A percentile compares a stretch with the other conserved stretches of the same genome.
These are phyloP conservation scores for Conus ventricosus DNA, from an alignment of 1,140 invertebrate genomes.

Conservation along the genomic window DNA sequence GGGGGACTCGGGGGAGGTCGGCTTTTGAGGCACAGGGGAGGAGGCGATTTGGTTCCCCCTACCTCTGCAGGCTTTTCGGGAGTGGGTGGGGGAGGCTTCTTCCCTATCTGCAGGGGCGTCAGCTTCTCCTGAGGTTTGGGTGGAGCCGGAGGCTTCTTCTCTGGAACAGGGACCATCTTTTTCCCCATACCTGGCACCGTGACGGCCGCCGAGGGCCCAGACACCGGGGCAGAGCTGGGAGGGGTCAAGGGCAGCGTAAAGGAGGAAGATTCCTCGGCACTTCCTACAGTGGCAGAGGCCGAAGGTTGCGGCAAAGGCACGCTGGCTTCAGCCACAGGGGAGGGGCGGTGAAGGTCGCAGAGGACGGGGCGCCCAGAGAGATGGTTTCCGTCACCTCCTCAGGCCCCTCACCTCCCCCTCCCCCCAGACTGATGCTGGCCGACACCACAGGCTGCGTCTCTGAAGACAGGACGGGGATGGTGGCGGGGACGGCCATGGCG, in stretches of 20 bases:
- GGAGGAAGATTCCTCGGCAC: background rate
- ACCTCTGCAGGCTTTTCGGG: background rate
- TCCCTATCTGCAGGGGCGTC: constrained; percentile 20
- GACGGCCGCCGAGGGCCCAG: background rate
- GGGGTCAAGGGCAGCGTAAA: constrained; percentile 21
- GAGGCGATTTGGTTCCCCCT: background rate
- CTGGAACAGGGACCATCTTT: background rate
- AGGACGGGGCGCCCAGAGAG: background rate
- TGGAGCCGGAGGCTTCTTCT: background rate
- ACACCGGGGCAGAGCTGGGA: background rate
- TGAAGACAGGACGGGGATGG: background rate
- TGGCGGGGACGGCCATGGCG: background rate
- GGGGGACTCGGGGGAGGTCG: constrained; percentile 21
- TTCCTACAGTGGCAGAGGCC: background rate
- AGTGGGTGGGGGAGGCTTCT: background rate
- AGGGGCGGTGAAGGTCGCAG: background rate
- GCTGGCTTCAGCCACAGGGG: constrained; percentile 9
- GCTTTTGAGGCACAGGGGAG: constrained; percentile 28
- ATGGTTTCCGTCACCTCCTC: background rate
- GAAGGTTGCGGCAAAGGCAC: background rate
- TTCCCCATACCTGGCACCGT: background rate
- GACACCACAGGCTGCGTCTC: background rate
- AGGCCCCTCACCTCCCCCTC: background rate
- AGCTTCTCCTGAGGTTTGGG: constrained; percentile 23
- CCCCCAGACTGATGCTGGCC: background rate